Base-by-base conservation (phyloP, 2,888 invertebrate species). In the Nephrocerus scutellatus region DNA sequence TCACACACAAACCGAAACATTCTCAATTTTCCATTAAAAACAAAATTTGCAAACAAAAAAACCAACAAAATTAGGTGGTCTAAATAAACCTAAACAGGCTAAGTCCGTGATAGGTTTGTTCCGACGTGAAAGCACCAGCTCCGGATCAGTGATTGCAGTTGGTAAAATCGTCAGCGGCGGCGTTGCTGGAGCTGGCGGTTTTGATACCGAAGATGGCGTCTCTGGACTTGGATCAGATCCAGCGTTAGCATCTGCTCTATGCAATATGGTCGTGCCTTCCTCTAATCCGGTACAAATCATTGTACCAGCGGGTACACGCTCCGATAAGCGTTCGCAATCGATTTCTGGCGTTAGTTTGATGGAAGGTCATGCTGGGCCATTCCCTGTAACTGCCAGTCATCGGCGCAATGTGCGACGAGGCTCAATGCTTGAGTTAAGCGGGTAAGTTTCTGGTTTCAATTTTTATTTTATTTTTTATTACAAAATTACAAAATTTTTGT, bases 101-200 rank as follows among this genome's bases (percentile, higher is more conserved):
- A 84, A 84, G 71, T 87, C 88, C 70, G 87, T 89, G 70, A 87
- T 88, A 75, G 88, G 88, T 70, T 76, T 88, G 48, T 89, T 89
- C 72, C 77, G 87, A 59, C 78, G 86, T 60, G 88, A 88, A 65
- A 87, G 87, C 66, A 74, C 79, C 51, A 77, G 81, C 55, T 85
- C 85, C 0, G 77, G 79, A 36, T 79, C 79, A 53, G 76, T 66
- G 29, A 54, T 53, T 34, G 44, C 55, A 6, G 75, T 73, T 16
- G 64, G 57, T 33, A 52, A 58, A 34, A 70, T 73, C 29, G 72
- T 72, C 33, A 65, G 72, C 14, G 77, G 55, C 47, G 47, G 40
- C 18, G 32, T 39, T n/a, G 75, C 35, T 16, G 74, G 72, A 5
- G 49, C 57, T 30, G 68, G 72, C 36, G 72, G 71, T 32, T 62